Evolutionary conservation across 2,113 vertebrate genomes (phyloP).

Genomic region (Notarius quadriscutis): DNA sequence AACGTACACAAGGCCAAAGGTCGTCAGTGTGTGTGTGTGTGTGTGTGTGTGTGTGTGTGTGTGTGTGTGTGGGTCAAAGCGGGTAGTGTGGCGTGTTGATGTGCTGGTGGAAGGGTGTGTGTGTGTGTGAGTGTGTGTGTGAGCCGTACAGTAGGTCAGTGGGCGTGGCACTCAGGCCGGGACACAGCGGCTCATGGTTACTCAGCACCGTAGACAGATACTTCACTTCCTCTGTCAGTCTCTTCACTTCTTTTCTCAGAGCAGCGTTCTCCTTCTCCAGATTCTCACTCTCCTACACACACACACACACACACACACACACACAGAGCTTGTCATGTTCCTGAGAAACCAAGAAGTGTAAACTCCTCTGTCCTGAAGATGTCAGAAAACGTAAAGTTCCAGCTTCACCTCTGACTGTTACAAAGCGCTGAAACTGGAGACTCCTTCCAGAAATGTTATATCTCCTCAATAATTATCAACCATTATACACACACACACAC

Average conservation of each 20-base stretch:
- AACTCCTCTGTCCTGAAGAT: neutral
- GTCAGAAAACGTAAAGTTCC: neutral
- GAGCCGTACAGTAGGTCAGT: constrained; percentile 80
- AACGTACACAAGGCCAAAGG: neutral
- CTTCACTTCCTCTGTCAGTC: constrained; percentile 90
- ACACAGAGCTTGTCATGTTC: neutral
- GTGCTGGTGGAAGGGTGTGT: constrained; percentile 82
- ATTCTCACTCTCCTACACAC: constrained; percentile 88
- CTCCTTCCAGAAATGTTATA: neutral
- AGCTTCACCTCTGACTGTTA: neutral
- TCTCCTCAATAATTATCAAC: neutral
- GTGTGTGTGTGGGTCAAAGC: constrained; percentile 72
- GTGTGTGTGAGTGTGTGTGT: constrained; percentile 57
- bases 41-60: constrained; percentile 14
- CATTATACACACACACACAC: neutral
- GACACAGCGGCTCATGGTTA: constrained; percentile 88
- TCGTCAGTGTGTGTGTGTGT: neutral
- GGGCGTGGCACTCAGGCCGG: constrained; percentile 72
- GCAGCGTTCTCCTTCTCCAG: constrained; percentile 91
- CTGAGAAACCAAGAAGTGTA: neutral
- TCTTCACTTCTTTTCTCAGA: constrained; percentile 91
- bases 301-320: constrained; percentile 19
- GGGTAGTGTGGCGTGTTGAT: constrained; percentile 87
- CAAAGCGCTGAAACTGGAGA: neutral
- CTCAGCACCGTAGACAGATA: constrained; percentile 86